phyloP scores from a whole-genome alignment of 2,797 vertebrate species.

The Acrossocheilus wenchowensis region DNA sequence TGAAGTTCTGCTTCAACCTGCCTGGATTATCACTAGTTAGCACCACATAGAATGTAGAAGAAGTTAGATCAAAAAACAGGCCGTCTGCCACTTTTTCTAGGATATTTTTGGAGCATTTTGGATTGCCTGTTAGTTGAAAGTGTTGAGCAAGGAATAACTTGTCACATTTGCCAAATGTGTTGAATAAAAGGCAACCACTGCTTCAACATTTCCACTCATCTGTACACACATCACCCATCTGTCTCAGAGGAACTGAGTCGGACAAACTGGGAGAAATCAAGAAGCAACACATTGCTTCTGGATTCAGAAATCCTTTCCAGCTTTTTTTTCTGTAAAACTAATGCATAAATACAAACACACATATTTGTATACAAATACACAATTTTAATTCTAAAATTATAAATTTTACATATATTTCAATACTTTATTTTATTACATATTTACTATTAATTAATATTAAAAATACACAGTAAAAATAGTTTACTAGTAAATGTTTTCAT shows the following conservation, averaged over 20 bases:
- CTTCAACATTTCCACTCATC: not conserved
- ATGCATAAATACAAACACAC: not conserved
- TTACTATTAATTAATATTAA: not conserved
- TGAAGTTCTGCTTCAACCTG: slow-evolving; percentile 17
- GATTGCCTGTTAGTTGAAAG: not conserved
- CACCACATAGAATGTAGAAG: not conserved
- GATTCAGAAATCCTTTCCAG: not conserved
- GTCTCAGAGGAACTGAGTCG: not conserved
- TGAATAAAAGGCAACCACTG: not conserved
- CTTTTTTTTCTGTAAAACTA: not conserved
- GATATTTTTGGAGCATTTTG: not conserved
- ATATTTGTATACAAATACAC: not conserved
- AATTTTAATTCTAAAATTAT: not conserved
- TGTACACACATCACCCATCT: not conserved
- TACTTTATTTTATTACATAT: not conserved
- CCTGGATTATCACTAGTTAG: not conserved
- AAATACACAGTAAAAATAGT: not conserved
- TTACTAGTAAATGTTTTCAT: not conserved
- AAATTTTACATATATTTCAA: not conserved
- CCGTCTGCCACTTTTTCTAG: not conserved
- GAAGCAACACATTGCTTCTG: not conserved
- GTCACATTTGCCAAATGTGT: not conserved
- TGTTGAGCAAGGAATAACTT: not conserved
- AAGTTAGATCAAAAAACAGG: not conserved
- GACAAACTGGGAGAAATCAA: not conserved